phyloP scores from a whole-genome alignment of 2,113 vertebrate genomes.

The Semnornis frantzii region DNA sequence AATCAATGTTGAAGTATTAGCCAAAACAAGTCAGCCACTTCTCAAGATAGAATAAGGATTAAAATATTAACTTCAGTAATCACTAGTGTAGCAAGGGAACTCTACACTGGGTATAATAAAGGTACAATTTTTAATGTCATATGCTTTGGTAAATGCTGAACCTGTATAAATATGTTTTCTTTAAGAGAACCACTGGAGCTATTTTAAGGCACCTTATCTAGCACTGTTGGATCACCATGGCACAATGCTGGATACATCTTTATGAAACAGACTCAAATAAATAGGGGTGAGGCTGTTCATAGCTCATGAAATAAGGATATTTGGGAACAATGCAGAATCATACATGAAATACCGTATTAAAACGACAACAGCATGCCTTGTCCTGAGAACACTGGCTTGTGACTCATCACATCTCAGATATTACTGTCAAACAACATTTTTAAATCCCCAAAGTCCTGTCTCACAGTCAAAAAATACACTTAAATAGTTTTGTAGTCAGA shows the following conservation, averaged over 20 bases:
- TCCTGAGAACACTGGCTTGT: background rate
- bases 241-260: background rate
- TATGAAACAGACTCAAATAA: background rate
- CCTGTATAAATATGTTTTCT: background rate
- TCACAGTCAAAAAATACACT: background rate
- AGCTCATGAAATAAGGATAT: background rate
- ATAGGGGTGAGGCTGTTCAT: background rate
- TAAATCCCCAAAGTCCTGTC: background rate
- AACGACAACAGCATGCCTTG: background rate
- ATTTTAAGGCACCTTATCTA: background rate
- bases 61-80: background rate
- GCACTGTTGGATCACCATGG: background rate
- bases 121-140: background rate
- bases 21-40: background rate
- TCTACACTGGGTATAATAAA: background rate
- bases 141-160: background rate
- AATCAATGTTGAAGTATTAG: background rate
- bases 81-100: background rate
- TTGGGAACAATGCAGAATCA: background rate
- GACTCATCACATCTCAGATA: background rate
- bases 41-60: background rate
- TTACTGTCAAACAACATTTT: background rate
- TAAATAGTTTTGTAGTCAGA: background rate
- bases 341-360: background rate
- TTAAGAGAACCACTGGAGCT: background rate